phyloP scores from a whole-genome alignment of 92 coral and sea anemone genomes.

The Porites rus region DNA sequence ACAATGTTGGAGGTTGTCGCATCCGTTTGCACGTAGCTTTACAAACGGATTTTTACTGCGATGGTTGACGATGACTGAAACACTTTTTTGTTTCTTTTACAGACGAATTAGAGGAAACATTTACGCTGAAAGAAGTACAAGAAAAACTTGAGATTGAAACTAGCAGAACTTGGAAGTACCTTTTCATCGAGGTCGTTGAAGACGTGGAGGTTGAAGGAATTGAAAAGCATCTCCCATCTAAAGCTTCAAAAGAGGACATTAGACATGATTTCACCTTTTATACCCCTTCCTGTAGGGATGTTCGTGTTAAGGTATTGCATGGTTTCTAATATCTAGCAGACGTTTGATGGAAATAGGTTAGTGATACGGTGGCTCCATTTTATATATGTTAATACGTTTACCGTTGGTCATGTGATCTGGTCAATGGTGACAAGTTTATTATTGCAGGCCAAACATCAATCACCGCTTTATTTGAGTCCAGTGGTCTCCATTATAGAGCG shows the following conservation, averaged over 20 bases:
- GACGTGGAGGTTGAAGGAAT: constrained; percentile 6
- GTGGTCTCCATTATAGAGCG: no score
- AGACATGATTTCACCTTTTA: constrained; percentile 35
- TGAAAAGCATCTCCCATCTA: not conserved
- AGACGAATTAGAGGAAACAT: not conserved
- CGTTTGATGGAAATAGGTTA: not conserved
- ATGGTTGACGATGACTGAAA: not conserved
- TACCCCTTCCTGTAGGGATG: constrained; percentile 19
- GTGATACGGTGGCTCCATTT: no score
- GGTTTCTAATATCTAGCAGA: not conserved
- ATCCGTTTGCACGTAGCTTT: not conserved
- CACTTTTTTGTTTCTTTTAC: not conserved
- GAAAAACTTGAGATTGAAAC: constrained; percentile 2
- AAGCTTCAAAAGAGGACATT: constrained; percentile 11
- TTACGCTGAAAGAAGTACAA: constrained; percentile 20
- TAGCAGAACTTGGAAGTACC: not conserved
- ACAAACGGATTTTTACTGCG: not conserved
- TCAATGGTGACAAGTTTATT: no score
- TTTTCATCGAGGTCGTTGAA: not conserved
- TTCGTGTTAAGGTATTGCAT: constrained; percentile 31
- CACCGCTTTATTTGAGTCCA: no score
- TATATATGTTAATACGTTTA: no score
- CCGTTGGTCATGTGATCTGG: no score
- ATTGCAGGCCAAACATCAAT: no score
- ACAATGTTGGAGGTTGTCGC: not conserved